Evolutionary conservation across 2,888 invertebrate genomes (phyloP), one percentile per base, ranked within the genome.

Genomic region (Trissolcus japonicus): DNA sequence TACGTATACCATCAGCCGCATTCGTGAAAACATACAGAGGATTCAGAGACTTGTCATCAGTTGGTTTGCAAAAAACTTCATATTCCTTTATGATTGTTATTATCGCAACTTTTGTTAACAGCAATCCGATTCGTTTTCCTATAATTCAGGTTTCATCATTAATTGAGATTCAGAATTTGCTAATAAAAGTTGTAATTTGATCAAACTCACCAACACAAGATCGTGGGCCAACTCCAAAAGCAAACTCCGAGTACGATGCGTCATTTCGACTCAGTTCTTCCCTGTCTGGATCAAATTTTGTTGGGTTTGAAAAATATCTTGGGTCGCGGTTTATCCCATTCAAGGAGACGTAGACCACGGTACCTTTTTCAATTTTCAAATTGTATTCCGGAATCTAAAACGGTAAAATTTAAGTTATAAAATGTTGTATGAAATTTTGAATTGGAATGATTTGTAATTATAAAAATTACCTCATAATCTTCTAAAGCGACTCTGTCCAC

Each of bases 221-320:
- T 74, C 85, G 80, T 4, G 84, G 85, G 16, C 86, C 86, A 41
- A 85, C 60, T 14, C 86, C 86, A 50, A 86, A 86, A 16, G 84
- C 80, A 54, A 86, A 76, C 29, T 79, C 80, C 19, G 62, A 48
- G 13, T 79, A 75, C 25, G 79, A 60, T 9, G 83, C 82, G 2
- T 75, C 71, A 4, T 77, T 29, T 4, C 19, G 16, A 51, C 81
- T 78, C 0, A 60, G 40, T 14, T 82, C 77, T n/a, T 75, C 59
- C 80, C 85, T 83, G n/a, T 62, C 66, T 1, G 86, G 85, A 76
- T 81, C 65, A 65, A 82, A 87, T 48, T 78, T 73, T 0, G 77
- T 60, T 1, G 86, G 84, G 59, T 82, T 66, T 6, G 80, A 67
- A 76, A 82, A 85, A 16, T 82, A 83, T 57, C 75, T 82, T 9